Percentiles rank a stretch among this genome's conserved stretches.
phyloP scores from a whole-genome alignment of 2,797 vertebrate species.

The Paedocypris micromegethes region DNA sequence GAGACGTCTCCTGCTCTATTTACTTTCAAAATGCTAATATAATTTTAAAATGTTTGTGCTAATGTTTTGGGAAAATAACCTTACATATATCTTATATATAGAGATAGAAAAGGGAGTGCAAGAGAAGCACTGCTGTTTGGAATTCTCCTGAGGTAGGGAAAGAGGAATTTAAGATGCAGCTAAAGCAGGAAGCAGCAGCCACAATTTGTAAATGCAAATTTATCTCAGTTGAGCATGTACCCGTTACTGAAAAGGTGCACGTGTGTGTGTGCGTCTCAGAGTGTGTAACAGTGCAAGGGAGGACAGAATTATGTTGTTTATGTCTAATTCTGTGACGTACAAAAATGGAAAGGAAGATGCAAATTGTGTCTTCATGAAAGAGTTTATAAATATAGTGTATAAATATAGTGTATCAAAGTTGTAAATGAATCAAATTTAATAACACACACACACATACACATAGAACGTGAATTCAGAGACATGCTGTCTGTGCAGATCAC shows the following conservation, averaged over 20 bases:
- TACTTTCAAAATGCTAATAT: too few species aligned
- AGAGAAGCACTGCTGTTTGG: constrained; percentile 30
- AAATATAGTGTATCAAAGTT: too few species aligned
- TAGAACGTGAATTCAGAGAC: too few species aligned
- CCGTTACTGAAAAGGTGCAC: constrained; percentile 6
- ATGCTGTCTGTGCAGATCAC: too few species aligned
- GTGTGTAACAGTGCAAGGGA: background rate
- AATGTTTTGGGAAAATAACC: too few species aligned
- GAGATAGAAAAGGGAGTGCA: constrained; percentile 29
- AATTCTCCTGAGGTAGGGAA: constrained; percentile 35
- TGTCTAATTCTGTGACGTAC: background rate
- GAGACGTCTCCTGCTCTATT: too few species aligned
- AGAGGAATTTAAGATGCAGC: constrained; percentile 35
- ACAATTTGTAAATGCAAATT: constrained; percentile 53
- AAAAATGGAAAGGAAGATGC: background rate
- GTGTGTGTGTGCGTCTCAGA: background rate
- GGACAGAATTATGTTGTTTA: background rate
- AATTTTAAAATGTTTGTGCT: too few species aligned
- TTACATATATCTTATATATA: too few species aligned
- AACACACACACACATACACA: too few species aligned
- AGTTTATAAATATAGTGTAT: too few species aligned
- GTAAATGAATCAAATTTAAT: too few species aligned
- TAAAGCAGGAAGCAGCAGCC: constrained; percentile 29
- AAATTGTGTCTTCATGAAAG: too few species aligned
- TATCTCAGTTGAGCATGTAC: constrained; percentile 35